These are phyloP conservation scores for Synergus laeviventris DNA, from an alignment of 2,888 invertebrate species.

Conservation along the genomic window DNA sequence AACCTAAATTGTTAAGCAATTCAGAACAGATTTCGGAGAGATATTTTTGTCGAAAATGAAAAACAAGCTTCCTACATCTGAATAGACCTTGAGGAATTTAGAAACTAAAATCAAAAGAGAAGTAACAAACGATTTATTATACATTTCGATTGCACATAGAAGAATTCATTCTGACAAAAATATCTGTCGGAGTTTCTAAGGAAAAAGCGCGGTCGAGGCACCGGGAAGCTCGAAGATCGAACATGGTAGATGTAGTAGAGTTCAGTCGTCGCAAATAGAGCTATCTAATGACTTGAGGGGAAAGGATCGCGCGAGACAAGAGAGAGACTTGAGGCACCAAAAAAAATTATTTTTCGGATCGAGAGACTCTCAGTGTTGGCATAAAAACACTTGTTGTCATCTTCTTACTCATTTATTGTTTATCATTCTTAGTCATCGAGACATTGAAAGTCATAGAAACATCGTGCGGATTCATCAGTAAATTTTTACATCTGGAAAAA, in stretches of 20 bases:
- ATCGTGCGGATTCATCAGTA: constrained; percentile 8
- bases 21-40: constrained; percentile 12
- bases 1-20: constrained; percentile 24
- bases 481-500: constrained; percentile 21
- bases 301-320: constrained; percentile 38
- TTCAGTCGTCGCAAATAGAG: constrained; percentile 42
- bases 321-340: constrained; percentile 37
- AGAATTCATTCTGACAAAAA: constrained; percentile 25
- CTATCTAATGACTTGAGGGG: constrained; percentile 41
- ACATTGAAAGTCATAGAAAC: constrained; percentile 29
- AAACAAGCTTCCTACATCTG: constrained; percentile 15
- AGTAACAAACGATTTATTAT: constrained; percentile 6
- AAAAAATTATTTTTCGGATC: background rate
- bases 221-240: constrained; percentile 52
- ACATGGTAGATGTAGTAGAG: constrained; percentile 37
- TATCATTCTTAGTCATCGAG: constrained; percentile 16
- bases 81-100: constrained; percentile 15
- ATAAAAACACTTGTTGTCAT: constrained; percentile 10
- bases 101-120: constrained; percentile 33
- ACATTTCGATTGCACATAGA: constrained; percentile 36
- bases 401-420: background rate
- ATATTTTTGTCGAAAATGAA: constrained; percentile 20
- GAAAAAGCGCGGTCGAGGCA: constrained; percentile 55
- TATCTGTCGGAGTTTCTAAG: constrained; percentile 33
- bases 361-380: constrained; percentile 1